Base-by-base conservation (phyloP, 1,140 invertebrate species). In the Drosophila truncata region DNA sequence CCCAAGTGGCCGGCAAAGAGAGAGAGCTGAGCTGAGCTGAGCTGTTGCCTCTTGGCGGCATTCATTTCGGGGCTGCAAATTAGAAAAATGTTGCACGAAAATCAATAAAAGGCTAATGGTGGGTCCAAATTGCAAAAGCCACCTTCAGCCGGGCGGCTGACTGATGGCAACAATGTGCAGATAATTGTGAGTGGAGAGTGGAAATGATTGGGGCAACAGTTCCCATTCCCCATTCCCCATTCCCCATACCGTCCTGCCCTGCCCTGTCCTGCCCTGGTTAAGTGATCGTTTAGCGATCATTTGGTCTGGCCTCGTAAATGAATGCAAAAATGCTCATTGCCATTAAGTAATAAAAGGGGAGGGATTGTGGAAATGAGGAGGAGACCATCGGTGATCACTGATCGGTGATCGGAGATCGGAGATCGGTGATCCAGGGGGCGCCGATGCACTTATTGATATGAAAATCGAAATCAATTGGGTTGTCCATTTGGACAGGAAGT, bases 31-130 rank as follows among this genome's bases (percentile, higher is more conserved):
- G 27, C 27, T 29, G 27, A 29, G 3, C 44, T 13, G 35, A 31
- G 23, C 33, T 59, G 13, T 23, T 25, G 29, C 42, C 49, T 33
- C n/a, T 54, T 83, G 62, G 80, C 69, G 59, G 80, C 75, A 82
- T 71, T 83, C 47, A 50, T 63, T 84, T 79, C 37, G 49, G 62
- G 73, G 59, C 78, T 85, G 82, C 82, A 85, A 85, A 85, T 85
- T 85, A 85, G 82, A 85, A 85, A 81, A 81, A 85, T 85, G 78
- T 85, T 85, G 82, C 78, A 69, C 74, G 78, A 86, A 86, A 78
- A 86, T 86, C 82, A 85, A 85, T 85, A 85, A 85, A 85, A 74
- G 63, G 67, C 82, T 84, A 84, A 84, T 84, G 82, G 78, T 54
- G 77, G 63, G 55, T 54, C 65, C 70, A 83, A 82, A 83, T 82